Evolutionary conservation across 2,888 invertebrate species (phyloP).

Genomic region (Mylabris sibirica): DNA sequence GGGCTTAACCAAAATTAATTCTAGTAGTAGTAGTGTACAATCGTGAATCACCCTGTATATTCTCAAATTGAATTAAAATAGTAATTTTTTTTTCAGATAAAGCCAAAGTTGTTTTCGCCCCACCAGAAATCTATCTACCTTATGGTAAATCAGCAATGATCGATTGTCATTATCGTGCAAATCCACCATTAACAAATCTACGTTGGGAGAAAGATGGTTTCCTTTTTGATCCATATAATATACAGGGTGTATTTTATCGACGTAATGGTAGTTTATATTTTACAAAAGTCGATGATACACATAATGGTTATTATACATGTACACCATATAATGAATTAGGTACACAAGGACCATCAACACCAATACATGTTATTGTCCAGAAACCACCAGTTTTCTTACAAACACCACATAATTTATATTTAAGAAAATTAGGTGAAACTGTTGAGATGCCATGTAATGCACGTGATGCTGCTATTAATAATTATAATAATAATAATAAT

Average conservation of each 20-base stretch:
- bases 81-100: constrained; percentile 71
- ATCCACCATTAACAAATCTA: constrained; percentile 87
- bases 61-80: not conserved
- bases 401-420: constrained; percentile 84
- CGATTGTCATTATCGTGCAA: constrained; percentile 91
- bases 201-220: constrained; percentile 95
- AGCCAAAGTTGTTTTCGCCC: constrained; percentile 89
- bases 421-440: constrained; percentile 80
- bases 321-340: constrained; percentile 91
- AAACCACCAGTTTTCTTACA: constrained; percentile 84
- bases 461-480: constrained; percentile 58
- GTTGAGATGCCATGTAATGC: constrained; percentile 86
- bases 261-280: constrained; percentile 80
- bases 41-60: not conserved
- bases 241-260: constrained; percentile 84
- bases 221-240: constrained; percentile 88
- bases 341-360: constrained; percentile 82
- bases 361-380: constrained; percentile 84
- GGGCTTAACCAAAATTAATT: too few relatives aligned
- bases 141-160: constrained; percentile 82
- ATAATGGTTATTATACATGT: constrained; percentile 88
- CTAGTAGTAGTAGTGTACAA: too few relatives aligned
- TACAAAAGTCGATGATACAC: constrained; percentile 83
- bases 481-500: not conserved
- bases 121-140: constrained; percentile 83